Conservation (phyloP, 1,140 invertebrate genomes). For the Anoplophora glabripennis region DNA sequence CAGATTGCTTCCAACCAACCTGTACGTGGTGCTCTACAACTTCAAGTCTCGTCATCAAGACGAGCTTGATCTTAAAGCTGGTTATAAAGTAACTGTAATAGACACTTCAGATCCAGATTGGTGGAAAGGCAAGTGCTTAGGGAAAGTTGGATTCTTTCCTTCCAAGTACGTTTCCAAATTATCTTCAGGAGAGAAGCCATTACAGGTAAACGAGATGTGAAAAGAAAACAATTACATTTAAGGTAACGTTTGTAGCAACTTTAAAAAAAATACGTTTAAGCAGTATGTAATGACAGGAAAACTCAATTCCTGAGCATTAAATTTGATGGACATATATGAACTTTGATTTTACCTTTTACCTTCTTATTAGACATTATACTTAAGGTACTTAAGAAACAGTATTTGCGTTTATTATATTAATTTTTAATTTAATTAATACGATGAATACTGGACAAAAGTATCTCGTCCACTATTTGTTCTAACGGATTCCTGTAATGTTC, state of each 20-base stretch:
- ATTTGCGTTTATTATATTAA: too few relatives aligned
- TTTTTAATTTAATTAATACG: too few relatives aligned
- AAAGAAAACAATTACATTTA: background rate
- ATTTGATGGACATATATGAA: slow-evolving; percentile 3
- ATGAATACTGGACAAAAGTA: too few relatives aligned
- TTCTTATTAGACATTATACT: too few relatives aligned
- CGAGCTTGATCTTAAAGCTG: slow-evolving; percentile 91
- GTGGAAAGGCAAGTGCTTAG: slow-evolving; percentile 95
- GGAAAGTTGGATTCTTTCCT: slow-evolving; percentile 89
- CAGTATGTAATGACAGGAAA: too few relatives aligned
- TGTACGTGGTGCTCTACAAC: slow-evolving; percentile 94
- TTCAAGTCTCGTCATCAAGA: slow-evolving; percentile 91
- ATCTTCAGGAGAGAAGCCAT: slow-evolving; percentile 81
- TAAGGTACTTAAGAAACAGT: too few relatives aligned
- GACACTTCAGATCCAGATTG: slow-evolving; percentile 93
- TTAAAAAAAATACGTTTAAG: too few relatives aligned
- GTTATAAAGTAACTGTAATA: slow-evolving; percentile 92
- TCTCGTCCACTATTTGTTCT: too few relatives aligned
- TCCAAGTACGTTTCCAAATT: slow-evolving; percentile 91
- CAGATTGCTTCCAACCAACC: slow-evolving; percentile 81
- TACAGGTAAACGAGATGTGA: slow-evolving; percentile 71
- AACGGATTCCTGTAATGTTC: too few relatives aligned
- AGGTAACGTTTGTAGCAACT: too few relatives aligned
- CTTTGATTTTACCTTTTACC: too few relatives aligned
- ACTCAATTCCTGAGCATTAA: slow-evolving; percentile 61